Evolutionary conservation across 2,113 vertebrate species (phyloP), one percentile per base, ranked within the genome.

Genomic region (Hepsetus odoe): DNA sequence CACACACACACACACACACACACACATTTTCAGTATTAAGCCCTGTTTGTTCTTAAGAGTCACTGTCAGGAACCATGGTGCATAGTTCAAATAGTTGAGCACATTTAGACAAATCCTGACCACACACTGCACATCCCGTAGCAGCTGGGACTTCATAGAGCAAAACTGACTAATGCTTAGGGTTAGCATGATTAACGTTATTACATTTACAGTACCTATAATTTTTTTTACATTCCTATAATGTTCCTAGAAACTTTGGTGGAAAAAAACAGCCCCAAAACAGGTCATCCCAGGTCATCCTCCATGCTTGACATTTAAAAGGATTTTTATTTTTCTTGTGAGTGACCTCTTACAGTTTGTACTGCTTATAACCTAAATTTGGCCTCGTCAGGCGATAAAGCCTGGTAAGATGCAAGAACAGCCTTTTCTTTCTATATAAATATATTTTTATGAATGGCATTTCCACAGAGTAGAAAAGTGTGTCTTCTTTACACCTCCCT

Each of bases 381-480:
- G n/a, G n/a, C n/a, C n/a, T n/a, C n/a, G n/a, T n/a, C n/a, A n/a
- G n/a, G n/a, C n/a, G n/a, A n/a, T n/a, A n/a, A n/a, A n/a, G n/a
- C n/a, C n/a, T n/a, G n/a, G n/a, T n/a, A n/a, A n/a, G n/a, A n/a
- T n/a, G n/a, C n/a, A n/a, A n/a, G n/a, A n/a, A n/a, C n/a, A n/a
- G n/a, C n/a, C n/a, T n/a, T n/a, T n/a, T n/a, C n/a, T n/a, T n/a
- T n/a, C n/a, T n/a, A n/a, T n/a, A n/a, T n/a, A n/a, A n/a, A n/a
- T n/a, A n/a, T n/a, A n/a, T n/a, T n/a, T n/a, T n/a, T n/a, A n/a
- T n/a, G n/a, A n/a, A n/a, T 14, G 2, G 32, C 33, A 58, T 55
- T 72, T 58, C 20, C 69, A 28, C 22, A 73, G 38, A 28, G 32
- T 35, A 71, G 20, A 58, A 72, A 12, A 16, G 22, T 32, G 35